A percentile compares a stretch with the other conserved stretches of the same genome.
phyloP scores from a whole-genome alignment of 2,888 invertebrate genomes.

The Pammene fasciana region DNA sequence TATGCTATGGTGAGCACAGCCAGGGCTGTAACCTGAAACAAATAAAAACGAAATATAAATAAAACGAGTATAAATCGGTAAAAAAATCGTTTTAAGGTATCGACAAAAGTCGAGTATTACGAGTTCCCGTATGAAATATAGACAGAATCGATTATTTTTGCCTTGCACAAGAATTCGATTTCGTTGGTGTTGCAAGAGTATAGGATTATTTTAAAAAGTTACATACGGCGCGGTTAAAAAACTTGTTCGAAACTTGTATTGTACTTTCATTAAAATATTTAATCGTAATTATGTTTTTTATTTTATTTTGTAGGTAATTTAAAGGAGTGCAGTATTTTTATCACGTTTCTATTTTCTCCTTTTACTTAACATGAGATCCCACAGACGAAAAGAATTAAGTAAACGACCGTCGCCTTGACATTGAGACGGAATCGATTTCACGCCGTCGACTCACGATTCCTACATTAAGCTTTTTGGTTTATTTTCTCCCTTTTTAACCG shows the following conservation, averaged over 20 bases:
- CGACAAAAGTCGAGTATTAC: background rate
- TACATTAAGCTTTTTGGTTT: constrained; percentile 2
- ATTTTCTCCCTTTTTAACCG: background rate
- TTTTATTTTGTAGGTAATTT: too few species aligned
- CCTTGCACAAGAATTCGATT: constrained; percentile 7
- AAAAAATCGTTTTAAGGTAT: background rate
- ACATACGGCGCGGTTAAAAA: background rate
- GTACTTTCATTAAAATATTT: background rate
- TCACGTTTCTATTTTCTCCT: constrained; percentile 38
- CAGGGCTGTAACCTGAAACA: constrained; percentile 83
- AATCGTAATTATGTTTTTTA: background rate
- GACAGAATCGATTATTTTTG: constrained; percentile 11
- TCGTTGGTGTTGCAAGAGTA: constrained; percentile 19
- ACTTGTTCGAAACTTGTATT: background rate
- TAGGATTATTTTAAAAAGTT: background rate
- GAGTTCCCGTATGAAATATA: background rate
- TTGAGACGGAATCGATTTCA: constrained; percentile 39
- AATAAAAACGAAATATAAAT: constrained; percentile 47
- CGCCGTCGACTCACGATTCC: constrained; percentile 27
- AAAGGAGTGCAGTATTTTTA: constrained; percentile 6
- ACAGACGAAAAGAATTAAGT: constrained; percentile 22
- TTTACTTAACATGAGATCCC: constrained; percentile 30
- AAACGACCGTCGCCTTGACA: constrained; percentile 33
- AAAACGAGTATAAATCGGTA: constrained; percentile 4
- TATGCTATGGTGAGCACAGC: constrained; percentile 80